Evolutionary conservation across 2,888 invertebrate genomes (phyloP).

Genomic region (Lymantria dispar): DNA sequence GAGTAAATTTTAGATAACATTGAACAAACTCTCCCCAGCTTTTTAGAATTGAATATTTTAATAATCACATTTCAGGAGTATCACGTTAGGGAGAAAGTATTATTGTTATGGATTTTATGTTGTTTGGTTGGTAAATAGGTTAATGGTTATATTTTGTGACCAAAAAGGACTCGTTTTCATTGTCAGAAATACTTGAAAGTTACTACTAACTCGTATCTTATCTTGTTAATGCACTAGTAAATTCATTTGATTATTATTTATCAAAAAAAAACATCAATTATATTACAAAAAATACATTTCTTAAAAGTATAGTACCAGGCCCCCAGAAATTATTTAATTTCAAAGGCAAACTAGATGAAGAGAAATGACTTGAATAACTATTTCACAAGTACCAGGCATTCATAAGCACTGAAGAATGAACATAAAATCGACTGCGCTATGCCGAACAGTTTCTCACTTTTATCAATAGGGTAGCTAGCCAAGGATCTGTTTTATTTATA

Average conservation of each 20-base stretch:
- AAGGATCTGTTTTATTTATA: too few relatives aligned
- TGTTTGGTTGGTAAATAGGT: background rate
- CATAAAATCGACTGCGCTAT: too few relatives aligned
- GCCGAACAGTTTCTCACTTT: too few relatives aligned
- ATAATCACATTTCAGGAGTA: background rate
- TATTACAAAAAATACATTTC: too few relatives aligned
- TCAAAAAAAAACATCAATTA: too few relatives aligned
- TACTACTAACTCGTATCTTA: too few relatives aligned
- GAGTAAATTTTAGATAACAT: conserved; percentile 8
- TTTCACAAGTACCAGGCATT: conserved; percentile 9
- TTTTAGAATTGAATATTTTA: background rate
- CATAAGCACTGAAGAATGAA: background rate
- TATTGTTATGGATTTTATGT: background rate
- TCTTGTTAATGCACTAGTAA: too few relatives aligned
- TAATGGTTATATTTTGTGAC: too few relatives aligned
- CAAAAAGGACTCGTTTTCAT: too few relatives aligned
- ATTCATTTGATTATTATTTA: too few relatives aligned
- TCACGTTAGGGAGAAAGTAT: background rate
- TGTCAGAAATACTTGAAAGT: too few relatives aligned
- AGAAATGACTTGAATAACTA: conserved; percentile 5
- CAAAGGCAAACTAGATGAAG: background rate
- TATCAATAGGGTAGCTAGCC: too few relatives aligned
- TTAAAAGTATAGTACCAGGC: conserved; percentile 2
- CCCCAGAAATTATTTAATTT: background rate
- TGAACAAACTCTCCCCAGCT: background rate